phyloP scores from a whole-genome alignment of 2,888 invertebrate species.

The Dyspetes luteomarginatus region DNA sequence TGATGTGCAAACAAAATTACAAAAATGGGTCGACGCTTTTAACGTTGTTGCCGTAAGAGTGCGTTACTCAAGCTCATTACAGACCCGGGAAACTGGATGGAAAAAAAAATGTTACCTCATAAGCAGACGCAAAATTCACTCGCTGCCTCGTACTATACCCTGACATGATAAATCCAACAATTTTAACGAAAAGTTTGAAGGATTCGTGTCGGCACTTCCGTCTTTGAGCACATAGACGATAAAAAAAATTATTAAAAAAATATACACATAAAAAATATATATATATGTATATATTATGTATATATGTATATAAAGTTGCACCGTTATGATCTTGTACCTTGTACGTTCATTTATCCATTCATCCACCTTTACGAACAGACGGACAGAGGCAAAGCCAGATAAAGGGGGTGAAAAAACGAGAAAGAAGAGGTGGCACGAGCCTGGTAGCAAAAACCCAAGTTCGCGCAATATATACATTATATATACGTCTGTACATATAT shows the following conservation, averaged over 20 bases:
- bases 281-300: slow-evolving; percentile 7
- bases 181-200: slow-evolving; percentile 14
- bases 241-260: too few species aligned
- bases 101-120: slow-evolving; percentile 24
- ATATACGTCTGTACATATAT: not conserved
- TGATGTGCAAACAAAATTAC: slow-evolving; percentile 17
- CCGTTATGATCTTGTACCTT: slow-evolving; percentile 21
- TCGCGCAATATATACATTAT: slow-evolving; percentile 32
- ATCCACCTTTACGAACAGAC: slow-evolving; percentile 70
- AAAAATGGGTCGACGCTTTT: slow-evolving; percentile 4
- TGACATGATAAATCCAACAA: slow-evolving; percentile 19
- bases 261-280: slow-evolving; percentile 2
- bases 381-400: slow-evolving; percentile 60
- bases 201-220: slow-evolving; percentile 65
- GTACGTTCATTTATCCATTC: slow-evolving; percentile 76
- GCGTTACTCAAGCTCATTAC: slow-evolving; percentile 30
- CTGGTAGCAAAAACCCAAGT: slow-evolving; percentile 53
- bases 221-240: too few species aligned
- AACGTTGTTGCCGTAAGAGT: slow-evolving; percentile 1
- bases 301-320: slow-evolving; percentile 65
- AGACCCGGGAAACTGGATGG: not conserved
- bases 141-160: not conserved
- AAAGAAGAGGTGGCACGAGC: slow-evolving; percentile 40
- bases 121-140: not conserved
- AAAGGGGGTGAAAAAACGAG: slow-evolving; percentile 40